Conservation (phyloP, 2,888 invertebrate genomes). For the Ethmia dodecea region DNA sequence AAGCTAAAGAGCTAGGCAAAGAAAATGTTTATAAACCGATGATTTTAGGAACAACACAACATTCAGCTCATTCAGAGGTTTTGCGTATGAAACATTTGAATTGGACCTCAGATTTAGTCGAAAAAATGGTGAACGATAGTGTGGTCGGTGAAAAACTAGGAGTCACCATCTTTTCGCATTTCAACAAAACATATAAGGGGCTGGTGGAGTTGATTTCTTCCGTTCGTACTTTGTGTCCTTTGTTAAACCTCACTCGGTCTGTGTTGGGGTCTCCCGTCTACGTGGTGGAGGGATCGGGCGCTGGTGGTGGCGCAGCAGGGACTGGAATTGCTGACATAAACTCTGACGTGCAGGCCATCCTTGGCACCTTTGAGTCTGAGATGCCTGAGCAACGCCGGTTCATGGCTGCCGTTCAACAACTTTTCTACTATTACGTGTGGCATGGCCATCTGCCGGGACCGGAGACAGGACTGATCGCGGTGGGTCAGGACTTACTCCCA, state of each 20-base stretch:
- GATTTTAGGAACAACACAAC: constrained; percentile 85
- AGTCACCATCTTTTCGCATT: constrained; percentile 79
- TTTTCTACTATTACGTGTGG: constrained; percentile 90
- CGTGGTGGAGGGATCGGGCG: constrained; percentile 82
- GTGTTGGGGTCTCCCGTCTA: constrained; percentile 84
- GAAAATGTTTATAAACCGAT: constrained; percentile 70
- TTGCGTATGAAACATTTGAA: constrained; percentile 78
- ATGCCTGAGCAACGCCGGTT: constrained; percentile 85
- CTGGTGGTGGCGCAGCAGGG: constrained; percentile 56
- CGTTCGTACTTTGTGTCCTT: constrained; percentile 87
- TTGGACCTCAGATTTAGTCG: constrained; percentile 82
- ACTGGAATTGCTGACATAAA: constrained; percentile 63
- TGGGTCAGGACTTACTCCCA: constrained; percentile 84
- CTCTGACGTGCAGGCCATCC: constrained; percentile 87
- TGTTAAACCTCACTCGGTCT: constrained; percentile 81
- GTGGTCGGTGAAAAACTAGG: constrained; percentile 80
- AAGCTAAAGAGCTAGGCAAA: constrained; percentile 54
- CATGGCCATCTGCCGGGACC: constrained; percentile 83
- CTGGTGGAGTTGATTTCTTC: constrained; percentile 86
- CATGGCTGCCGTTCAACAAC: constrained; percentile 86
- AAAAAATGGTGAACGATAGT: constrained; percentile 79
- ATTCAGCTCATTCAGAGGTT: constrained; percentile 82
- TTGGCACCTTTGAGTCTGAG: constrained; percentile 85
- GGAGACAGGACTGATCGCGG: constrained; percentile 79
- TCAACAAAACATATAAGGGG: constrained; percentile 83